Evolutionary conservation across 2,888 invertebrate genomes (phyloP), one percentile per base, ranked within the genome.

Genomic region (Luperina testacea): DNA sequence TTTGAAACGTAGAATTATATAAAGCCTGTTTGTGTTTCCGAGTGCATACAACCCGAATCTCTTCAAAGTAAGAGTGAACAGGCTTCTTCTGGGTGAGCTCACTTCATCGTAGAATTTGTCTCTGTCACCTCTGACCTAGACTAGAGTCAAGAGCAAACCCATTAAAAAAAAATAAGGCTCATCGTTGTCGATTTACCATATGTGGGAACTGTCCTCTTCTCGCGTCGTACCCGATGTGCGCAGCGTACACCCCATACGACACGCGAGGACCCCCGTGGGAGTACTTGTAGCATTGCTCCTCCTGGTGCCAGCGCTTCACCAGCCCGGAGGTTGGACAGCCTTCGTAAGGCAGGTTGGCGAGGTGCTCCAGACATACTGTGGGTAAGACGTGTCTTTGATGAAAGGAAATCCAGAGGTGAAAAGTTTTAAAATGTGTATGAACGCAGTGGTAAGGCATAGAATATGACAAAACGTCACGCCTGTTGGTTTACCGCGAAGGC

Each of bases 171-270:
- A 5, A 1, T 8, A 24, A 51, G 42, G 11, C 9, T 65, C 27
- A 59, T 0, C 17, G 17, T 20, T 13, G 17, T 38, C 15, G 7
- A 75, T 70, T 42, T 57, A 85, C 86, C 86, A 86, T 86, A 71
- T 86, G 86, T 5, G 86, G 86, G 7, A 85, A 86, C 77, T 86
- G 83, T 0, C 86, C 86, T 2, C 86, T 70, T 38, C 76, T 68
- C 0, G 86, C 86, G 8, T 86, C 86, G 0, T 65, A 74, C 0
- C 86, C 86, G 0, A 77, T 65, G 27, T 81, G 83, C 0, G 86
- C 78, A 1, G 86, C 83, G 0, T 81, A 72, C 11, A 83, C 86
- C 0, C 86, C 83, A 1, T 83, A 80, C 1, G 80, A 27, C 42
- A 74, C 45, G 24, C 20, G 61, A 63, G 75, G 38, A 0, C 75